A percentile compares a stretch with the other conserved stretches of the same genome.
Conservation (phyloP, 2,113 vertebrate species). For the Thryonomys swinderianus region DNA sequence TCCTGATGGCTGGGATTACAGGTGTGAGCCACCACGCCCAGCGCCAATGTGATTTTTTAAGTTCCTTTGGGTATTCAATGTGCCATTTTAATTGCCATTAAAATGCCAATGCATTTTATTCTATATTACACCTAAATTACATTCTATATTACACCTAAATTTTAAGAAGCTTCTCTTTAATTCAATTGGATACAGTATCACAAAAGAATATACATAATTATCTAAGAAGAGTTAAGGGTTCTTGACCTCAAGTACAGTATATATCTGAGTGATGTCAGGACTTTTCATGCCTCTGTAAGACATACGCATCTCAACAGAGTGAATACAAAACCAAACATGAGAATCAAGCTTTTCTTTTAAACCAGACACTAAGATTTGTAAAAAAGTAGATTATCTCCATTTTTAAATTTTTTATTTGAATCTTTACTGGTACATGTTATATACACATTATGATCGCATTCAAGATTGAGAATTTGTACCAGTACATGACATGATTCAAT, state of each 20-base stretch:
- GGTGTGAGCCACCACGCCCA: too few relatives aligned
- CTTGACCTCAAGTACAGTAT: neutral
- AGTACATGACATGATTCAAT: too few relatives aligned
- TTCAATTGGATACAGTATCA: neutral
- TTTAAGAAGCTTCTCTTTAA: neutral
- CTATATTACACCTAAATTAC: neutral
- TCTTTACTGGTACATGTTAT: too few relatives aligned
- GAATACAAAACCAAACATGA: neutral
- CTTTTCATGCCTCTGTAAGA: neutral
- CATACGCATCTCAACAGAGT: neutral
- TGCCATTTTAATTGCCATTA: too few relatives aligned
- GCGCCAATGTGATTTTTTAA: too few relatives aligned
- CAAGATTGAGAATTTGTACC: too few relatives aligned
- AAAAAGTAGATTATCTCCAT: neutral
- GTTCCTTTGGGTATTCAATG: too few relatives aligned
- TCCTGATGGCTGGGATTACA: too few relatives aligned
- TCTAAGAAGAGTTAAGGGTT: neutral
- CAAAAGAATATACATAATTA: neutral
- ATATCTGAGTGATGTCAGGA: neutral
- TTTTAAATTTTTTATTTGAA: too few relatives aligned
- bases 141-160: neutral
- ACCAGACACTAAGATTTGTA: neutral
- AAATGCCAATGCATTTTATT: constrained; percentile 26
- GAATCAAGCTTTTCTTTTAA: neutral
- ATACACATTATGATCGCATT: too few relatives aligned